Conservation (phyloP, 2,797 vertebrate genomes). For the Lemur catta region DNA sequence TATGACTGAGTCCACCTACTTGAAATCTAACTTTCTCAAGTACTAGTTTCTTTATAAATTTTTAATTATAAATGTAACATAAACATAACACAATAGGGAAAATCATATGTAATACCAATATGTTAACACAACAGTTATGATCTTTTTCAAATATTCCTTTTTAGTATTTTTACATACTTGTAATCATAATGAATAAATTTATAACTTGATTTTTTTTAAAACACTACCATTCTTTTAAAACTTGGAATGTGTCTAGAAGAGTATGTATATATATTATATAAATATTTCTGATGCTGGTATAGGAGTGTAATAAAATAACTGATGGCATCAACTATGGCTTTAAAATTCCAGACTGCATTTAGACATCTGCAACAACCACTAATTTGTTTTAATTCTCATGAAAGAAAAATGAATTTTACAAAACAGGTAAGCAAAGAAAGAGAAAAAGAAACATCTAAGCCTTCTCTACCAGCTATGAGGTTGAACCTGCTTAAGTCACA, state of each 20-base stretch:
- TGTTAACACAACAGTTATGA: neutral
- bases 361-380: neutral
- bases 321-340: neutral
- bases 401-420: neutral
- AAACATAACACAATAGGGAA: neutral
- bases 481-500: neutral
- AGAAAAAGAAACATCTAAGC: neutral
- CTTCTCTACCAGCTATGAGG: neutral
- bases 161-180: slow-evolving; percentile 14
- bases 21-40: slow-evolving; percentile 60
- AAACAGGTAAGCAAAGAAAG: neutral
- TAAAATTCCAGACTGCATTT: neutral
- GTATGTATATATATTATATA: neutral
- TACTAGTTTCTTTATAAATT: neutral
- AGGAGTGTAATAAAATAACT: neutral
- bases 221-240: slow-evolving; percentile 7
- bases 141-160: slow-evolving; percentile 37
- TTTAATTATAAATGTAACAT: slow-evolving; percentile 52
- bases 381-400: slow-evolving; percentile 31
- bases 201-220: neutral
- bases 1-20: neutral
- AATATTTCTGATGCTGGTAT: neutral
- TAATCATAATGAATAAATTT: slow-evolving; percentile 21
- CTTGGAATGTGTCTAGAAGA: neutral
- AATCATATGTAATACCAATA: neutral